phyloP scores from a whole-genome alignment of 2,888 invertebrate genomes.

The Drosophila dives region DNA sequence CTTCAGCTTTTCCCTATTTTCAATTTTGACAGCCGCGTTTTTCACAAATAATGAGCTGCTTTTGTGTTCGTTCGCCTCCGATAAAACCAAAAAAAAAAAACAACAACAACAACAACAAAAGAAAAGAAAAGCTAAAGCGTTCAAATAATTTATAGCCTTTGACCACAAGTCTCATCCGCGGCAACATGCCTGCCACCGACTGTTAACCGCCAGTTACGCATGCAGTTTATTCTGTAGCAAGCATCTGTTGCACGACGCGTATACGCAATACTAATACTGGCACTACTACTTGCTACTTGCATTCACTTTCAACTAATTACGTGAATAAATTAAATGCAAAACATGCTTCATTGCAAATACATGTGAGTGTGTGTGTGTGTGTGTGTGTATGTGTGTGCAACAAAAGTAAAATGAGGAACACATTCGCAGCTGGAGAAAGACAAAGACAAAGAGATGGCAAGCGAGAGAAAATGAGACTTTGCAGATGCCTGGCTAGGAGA shows the following conservation, averaged over 20 bases:
- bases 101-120: no score
- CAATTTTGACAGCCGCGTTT: conserved; percentile 80
- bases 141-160: conserved; percentile 65
- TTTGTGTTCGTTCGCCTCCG: conserved; percentile 41
- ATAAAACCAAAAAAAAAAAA: not conserved
- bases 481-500: conserved; percentile 49
- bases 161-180: conserved; percentile 35
- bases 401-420: conserved; percentile 78
- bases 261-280: conserved; percentile 43
- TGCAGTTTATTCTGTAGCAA: conserved; percentile 34
- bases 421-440: conserved; percentile 60
- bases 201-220: conserved; percentile 15
- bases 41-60: conserved; percentile 79
- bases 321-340: conserved; percentile 70
- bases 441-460: conserved; percentile 34
- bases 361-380: not conserved
- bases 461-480: conserved; percentile 36
- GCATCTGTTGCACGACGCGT: conserved; percentile 40
- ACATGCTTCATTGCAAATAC: conserved; percentile 57
- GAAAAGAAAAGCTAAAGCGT: conserved; percentile 45
- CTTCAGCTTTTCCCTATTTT: conserved; percentile 69
- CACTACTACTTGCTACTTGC: conserved; percentile 29
- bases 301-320: conserved; percentile 67
- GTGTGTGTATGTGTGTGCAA: conserved; percentile 25
- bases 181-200: not conserved